Base-by-base conservation (phyloP, 2,797 vertebrate species). In the Gadopsis marmoratus region DNA sequence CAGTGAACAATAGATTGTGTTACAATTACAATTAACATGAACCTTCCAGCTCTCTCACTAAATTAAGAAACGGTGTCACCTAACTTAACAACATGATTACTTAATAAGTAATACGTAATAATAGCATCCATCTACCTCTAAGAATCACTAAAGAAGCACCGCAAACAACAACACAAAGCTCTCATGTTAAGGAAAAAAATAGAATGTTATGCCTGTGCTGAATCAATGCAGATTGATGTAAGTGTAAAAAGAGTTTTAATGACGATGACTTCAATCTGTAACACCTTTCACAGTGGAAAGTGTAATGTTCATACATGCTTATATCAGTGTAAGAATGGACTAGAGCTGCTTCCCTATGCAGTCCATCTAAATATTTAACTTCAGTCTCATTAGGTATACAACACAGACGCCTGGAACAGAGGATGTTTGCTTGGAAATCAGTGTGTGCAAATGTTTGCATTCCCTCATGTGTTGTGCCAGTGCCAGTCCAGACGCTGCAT, bases 371-470 rank as follows among this genome's bases (percentile, higher is more conserved):
- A 80, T 75, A 55, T 83, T 81, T 83, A 72, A 58, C 39, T 19
- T 21, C 23, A 54, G 26, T 56, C 68, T 60, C 62, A 71, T 71
- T 51, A 31, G 31, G 19, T 72, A 41, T 47, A 55, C 51, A 75
- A 19, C 41, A 55, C 39, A 62, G 48, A 68, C 13, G 65, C 31
- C 59, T 11, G 26, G 63, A 71, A 47, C 8, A 39, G 63, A 65
- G 54, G 53, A 78, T 76, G 64, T 78, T 83, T 65, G 54, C 63
- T 31, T 59, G 61, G 56, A 66, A 84, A 84, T 76, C 41, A 60
- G 35, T 21, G 29, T 10, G 13, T 67, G 51, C 71, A 51, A 55
- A 74, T 75, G 66, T 72, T 48, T 74, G 23, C n/a, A 1, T 7
- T 76, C 48, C 39, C 23, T 29, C 14, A 51, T 19, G 35, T 51